Conservation (phyloP, 2,797 vertebrate species). For the Mus caroli region DNA sequence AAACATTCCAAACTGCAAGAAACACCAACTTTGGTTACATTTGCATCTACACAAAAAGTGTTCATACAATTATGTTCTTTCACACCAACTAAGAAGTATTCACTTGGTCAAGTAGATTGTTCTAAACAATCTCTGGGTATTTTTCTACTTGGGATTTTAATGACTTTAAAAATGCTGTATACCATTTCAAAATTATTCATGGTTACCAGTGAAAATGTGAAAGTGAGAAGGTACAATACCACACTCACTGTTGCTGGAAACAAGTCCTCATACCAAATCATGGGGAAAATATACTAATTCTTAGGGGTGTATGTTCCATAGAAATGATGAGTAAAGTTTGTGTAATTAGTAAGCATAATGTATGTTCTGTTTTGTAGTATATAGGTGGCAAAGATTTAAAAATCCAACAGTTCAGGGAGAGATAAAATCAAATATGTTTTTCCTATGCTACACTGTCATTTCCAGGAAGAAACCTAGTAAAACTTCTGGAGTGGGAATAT, state of each 20-base stretch:
- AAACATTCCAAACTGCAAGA: constrained; percentile 33
- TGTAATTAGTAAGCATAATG: not conserved
- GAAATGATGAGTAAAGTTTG: constrained; percentile 15
- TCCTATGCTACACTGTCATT: constrained; percentile 1
- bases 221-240: not conserved
- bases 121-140: constrained; percentile 32
- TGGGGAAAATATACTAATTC: not conserved
- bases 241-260: not conserved
- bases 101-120: not conserved
- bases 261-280: not conserved
- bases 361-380: not conserved
- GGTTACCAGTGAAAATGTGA: constrained; percentile 16
- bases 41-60: not conserved
- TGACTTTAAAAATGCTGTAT: constrained; percentile 11
- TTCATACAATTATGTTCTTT: constrained; percentile 40
- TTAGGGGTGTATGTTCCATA: not conserved
- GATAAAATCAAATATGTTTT: not conserved
- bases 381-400: constrained; percentile 12
- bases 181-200: constrained; percentile 24
- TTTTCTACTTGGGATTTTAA: constrained; percentile 27
- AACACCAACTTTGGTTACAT: constrained; percentile 13
- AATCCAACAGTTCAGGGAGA: not conserved
- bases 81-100: not conserved
- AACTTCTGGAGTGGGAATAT: not conserved
- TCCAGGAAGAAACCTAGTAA: constrained; percentile 24